Base-by-base conservation (phyloP, 2,113 vertebrate genomes). In the Argyrosomus japonicus region DNA sequence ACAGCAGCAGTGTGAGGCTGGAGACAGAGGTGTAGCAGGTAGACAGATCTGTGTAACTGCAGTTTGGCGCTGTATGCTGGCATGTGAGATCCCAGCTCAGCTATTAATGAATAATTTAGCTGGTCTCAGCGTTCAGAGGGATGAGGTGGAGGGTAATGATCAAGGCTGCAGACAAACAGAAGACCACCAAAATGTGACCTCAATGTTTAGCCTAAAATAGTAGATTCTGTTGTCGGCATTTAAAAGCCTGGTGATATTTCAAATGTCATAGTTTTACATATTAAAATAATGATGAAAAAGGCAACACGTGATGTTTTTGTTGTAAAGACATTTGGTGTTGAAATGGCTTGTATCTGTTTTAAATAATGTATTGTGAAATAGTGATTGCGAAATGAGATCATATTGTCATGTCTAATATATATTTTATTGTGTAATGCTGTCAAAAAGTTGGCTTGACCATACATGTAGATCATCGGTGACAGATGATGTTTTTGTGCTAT, bases 81-180 rank as follows among this genome's bases (percentile, higher is more conserved):
- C 21, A 1, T 54, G 27, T 68, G 57, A 82, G 61, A 85, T 87
- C 78, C 50, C 75, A 68, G 64, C 61, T 78, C 67, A 67, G 60
- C 53, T 50, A n/a, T 48, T 47, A 53, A 90, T 92, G 68, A 92
- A 91, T 90, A 73, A 91, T 91, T 91, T 43, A 91, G 36, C 27
- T n/a, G 45, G 23, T 63, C 12, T 77, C 47, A 23, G n/a, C 3
- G 4, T 67, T 77, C 64, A 75, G 27, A 70, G 67, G 57, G 53
- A 43, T 63, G 62, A 65, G 67, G 79, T 81, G 45, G 60, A 68
- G 54, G 29, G 21, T 60, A 25, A 8, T 36, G 40, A 82, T 79
- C 21, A 29, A 56, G 43, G 18, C 19, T 29, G 32, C 13, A 72
- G 40, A 8, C 48, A 60, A 40, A 77, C 43, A 54, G 32, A 56